Conservation (phyloP, 1,140 invertebrate genomes). For the Neotoxoptera formosana region DNA sequence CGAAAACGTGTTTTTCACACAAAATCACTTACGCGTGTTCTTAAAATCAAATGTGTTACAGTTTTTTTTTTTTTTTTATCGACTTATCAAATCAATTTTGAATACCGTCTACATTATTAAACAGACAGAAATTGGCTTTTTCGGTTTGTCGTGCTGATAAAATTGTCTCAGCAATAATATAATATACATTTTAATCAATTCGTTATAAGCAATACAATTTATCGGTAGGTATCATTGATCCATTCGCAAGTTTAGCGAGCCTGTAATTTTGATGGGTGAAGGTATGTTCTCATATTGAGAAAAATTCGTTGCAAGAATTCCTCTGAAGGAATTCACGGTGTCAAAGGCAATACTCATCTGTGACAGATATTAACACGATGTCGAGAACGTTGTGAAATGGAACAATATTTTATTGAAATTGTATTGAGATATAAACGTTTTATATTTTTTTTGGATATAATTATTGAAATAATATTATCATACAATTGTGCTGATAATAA, state of each 20-base stretch:
- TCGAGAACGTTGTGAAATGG: neutral
- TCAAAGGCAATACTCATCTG: neutral
- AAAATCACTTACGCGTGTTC: conserved; percentile 16
- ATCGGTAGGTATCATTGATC: neutral
- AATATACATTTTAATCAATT: neutral
- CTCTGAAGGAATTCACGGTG: neutral
- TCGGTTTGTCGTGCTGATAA: neutral
- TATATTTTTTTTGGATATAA: neutral
- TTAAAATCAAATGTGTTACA: neutral
- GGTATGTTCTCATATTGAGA: neutral
- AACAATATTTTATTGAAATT: neutral
- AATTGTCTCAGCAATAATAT: neutral
- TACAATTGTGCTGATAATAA: neutral
- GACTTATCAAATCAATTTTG: neutral
- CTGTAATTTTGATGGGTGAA: neutral
- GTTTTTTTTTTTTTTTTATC: neutral
- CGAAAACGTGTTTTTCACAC: conserved; percentile 36
- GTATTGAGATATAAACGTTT: neutral
- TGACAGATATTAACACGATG: neutral
- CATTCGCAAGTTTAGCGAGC: neutral
- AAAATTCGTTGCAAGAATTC: neutral
- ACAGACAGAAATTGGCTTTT: neutral
- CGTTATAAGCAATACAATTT: neutral
- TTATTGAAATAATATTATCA: neutral
- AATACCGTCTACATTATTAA: neutral